Conservation (phyloP, 2,797 vertebrate genomes). For the Rhyacichthys aspro region DNA sequence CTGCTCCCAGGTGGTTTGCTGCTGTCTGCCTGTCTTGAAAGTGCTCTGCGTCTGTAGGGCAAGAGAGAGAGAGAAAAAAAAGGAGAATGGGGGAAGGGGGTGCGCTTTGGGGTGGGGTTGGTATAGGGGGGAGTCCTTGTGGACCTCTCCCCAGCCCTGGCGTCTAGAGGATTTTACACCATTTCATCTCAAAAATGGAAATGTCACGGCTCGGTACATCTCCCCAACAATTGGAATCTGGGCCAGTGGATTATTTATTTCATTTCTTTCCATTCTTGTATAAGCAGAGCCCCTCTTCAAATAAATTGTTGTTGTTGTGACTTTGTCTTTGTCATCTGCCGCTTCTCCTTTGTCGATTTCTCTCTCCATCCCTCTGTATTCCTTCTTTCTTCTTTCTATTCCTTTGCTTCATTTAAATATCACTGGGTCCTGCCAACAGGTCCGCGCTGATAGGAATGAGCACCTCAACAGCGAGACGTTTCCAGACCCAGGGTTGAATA, state of each 20-base stretch:
- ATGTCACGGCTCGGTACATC: slow-evolving; percentile 76
- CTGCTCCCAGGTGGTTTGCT: slow-evolving; percentile 79
- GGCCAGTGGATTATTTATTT: slow-evolving; percentile 77
- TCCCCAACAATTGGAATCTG: slow-evolving; percentile 77
- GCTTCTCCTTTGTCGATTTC: slow-evolving; percentile 23
- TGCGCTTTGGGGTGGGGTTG: background rate
- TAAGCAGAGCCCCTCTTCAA: slow-evolving; percentile 53
- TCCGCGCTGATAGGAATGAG: slow-evolving; percentile 56
- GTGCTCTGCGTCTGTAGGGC: slow-evolving; percentile 72
- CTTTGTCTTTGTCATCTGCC: slow-evolving; percentile 49
- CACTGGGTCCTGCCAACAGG: slow-evolving; percentile 55
- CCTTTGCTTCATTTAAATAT: slow-evolving; percentile 39
- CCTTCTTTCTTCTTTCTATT: background rate
- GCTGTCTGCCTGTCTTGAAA: slow-evolving; percentile 80
- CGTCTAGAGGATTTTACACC: slow-evolving; percentile 78
- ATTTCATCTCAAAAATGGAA: slow-evolving; percentile 80
- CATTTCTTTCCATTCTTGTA: slow-evolving; percentile 57
- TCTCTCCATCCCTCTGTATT: slow-evolving; percentile 14
- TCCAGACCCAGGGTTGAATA: slow-evolving; percentile 38
- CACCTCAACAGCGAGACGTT: slow-evolving; percentile 31
- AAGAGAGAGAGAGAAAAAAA: slow-evolving; percentile 39
- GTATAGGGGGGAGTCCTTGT: slow-evolving; percentile 50
- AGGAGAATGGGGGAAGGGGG: background rate
- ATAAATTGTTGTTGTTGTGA: slow-evolving; percentile 59
- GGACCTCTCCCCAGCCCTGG: slow-evolving; percentile 68